Evolutionary conservation across 2,888 invertebrate genomes (phyloP).

Genomic region (Oligia latruncula): DNA sequence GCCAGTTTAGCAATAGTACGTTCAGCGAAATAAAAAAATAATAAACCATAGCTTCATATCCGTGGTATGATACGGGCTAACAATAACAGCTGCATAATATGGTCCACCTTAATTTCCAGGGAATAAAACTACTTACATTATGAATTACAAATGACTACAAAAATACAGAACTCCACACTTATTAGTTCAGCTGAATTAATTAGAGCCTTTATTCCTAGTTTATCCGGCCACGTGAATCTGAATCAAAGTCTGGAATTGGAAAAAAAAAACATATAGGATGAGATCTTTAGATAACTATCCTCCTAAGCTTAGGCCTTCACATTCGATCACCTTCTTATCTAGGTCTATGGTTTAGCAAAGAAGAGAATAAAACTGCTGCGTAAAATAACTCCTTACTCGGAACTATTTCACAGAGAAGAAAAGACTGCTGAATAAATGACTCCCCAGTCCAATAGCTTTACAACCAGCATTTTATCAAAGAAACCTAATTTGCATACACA

Average conservation of each 20-base stretch:
- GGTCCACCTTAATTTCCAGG: background rate
- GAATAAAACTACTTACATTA: background rate
- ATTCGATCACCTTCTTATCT: background rate
- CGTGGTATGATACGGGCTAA: background rate
- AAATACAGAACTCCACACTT: background rate
- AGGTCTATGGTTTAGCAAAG: background rate
- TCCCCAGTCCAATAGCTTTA: background rate
- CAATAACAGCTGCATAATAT: background rate
- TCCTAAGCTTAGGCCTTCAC: background rate
- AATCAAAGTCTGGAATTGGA: background rate
- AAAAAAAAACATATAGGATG: background rate
- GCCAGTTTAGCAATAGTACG: background rate
- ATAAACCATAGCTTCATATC: background rate
- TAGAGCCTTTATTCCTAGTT: conserved; percentile 4
- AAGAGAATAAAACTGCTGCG: background rate
- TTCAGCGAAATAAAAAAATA: background rate
- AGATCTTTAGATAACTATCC: background rate
- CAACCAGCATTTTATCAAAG: conserved; percentile 30
- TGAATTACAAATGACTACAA: background rate
- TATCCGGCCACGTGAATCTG: background rate
- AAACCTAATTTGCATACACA: conserved; percentile 45
- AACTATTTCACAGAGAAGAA: conserved; percentile 8
- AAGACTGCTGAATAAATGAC: conserved; percentile 18
- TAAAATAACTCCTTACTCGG: background rate
- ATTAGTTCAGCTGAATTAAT: background rate